Percentiles rank a stretch among this genome's conserved stretches.
phyloP scores from a whole-genome alignment of 1,140 invertebrate species.

The Drosophila prosaltans region DNA sequence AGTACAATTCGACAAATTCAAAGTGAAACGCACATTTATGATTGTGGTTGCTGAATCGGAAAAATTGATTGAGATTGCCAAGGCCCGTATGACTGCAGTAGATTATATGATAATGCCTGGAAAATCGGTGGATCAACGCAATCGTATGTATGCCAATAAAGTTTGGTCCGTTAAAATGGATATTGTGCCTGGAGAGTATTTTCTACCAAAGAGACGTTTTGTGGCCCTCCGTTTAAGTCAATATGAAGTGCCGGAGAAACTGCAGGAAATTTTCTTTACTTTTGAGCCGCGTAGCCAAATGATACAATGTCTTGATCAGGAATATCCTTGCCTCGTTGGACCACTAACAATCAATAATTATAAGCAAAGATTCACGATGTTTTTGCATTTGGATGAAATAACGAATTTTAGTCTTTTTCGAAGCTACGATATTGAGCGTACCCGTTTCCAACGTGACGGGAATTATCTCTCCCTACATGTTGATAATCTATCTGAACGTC shows the following conservation, averaged over 20 bases:
- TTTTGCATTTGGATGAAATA: slow-evolving; percentile 92
- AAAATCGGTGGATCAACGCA: slow-evolving; percentile 39
- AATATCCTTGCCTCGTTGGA: slow-evolving; percentile 84
- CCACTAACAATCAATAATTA: slow-evolving; percentile 85
- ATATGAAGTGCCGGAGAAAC: slow-evolving; percentile 85
- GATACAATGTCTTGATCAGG: slow-evolving; percentile 72
- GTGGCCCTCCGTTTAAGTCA: slow-evolving; percentile 82
- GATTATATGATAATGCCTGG: slow-evolving; percentile 25
- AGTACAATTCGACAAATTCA: slow-evolving; percentile 85
- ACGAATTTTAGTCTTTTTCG: slow-evolving; percentile 86
- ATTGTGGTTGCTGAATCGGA: slow-evolving; percentile 40
- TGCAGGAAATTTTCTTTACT: slow-evolving; percentile 84
- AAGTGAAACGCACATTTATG: slow-evolving; percentile 32
- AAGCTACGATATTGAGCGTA: slow-evolving; percentile 88
- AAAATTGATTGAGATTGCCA: slow-evolving; percentile 21
- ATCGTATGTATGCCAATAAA: slow-evolving; percentile 65
- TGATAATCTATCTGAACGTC: slow-evolving; percentile 90
- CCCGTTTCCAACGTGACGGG: slow-evolving; percentile 86
- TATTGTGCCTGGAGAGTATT: slow-evolving; percentile 85
- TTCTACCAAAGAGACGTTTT: slow-evolving; percentile 83
- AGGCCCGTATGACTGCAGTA: slow-evolving; percentile 37
- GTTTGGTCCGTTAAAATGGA: slow-evolving; percentile 64
- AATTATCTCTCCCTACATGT: slow-evolving; percentile 91
- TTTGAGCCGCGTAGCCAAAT: slow-evolving; percentile 78
- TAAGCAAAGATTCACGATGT: slow-evolving; percentile 86